A percentile compares a stretch with the other conserved stretches of the same genome.
Evolutionary conservation across 1,140 invertebrate species (phyloP).

Genomic region (Tetramorium alpestre): DNA sequence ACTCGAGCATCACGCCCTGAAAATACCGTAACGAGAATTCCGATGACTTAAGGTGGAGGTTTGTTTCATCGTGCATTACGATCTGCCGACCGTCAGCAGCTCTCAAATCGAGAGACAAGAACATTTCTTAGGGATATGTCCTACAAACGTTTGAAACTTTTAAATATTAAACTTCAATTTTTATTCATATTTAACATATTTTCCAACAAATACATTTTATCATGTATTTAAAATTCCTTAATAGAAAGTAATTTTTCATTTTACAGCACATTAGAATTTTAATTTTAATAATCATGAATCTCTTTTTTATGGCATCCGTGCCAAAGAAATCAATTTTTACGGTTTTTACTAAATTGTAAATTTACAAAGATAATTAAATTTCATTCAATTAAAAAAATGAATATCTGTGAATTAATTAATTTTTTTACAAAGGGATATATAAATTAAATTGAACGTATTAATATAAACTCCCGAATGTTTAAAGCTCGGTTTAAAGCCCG

Average conservation of each 20-base stretch:
- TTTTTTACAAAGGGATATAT: background rate
- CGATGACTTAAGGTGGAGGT: background rate
- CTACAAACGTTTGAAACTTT: background rate
- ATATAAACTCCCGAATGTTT: background rate
- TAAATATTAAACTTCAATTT: background rate
- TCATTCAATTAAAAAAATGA: background rate
- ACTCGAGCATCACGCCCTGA: background rate
- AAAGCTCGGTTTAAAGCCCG: too few species aligned
- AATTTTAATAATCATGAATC: background rate
- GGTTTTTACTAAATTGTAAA: background rate
- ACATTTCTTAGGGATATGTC: background rate
- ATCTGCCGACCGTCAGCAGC: background rate
- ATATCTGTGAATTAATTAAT: background rate
- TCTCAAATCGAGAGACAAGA: background rate
- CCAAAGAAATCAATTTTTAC: background rate
- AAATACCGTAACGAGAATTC: slow-evolving; percentile 61
- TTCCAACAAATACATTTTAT: background rate
- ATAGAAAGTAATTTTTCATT: background rate
- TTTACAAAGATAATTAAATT: background rate
- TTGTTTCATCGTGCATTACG: slow-evolving; percentile 11
- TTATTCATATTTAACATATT: background rate
- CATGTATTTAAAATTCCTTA: background rate
- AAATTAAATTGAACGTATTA: background rate
- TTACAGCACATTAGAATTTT: background rate
- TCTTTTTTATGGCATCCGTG: background rate